phyloP scores from a whole-genome alignment of 2,888 invertebrate genomes.

The Andrena trimmerana region DNA sequence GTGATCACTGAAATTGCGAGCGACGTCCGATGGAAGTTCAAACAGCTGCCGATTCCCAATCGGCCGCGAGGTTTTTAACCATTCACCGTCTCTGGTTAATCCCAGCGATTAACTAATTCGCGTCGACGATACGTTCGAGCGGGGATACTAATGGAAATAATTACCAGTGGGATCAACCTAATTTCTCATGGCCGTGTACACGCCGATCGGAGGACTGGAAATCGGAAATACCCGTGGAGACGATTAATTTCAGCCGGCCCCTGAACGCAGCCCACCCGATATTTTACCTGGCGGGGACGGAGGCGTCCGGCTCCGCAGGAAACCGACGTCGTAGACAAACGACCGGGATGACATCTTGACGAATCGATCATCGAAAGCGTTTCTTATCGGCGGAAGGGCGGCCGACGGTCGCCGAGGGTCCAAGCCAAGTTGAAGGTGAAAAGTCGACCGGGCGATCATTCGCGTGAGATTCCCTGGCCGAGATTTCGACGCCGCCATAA shows the following conservation, averaged over 20 bases:
- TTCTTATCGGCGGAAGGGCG: slow-evolving; percentile 59
- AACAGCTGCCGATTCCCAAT: neutral
- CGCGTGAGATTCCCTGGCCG: slow-evolving; percentile 68
- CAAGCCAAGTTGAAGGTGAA: slow-evolving; percentile 65
- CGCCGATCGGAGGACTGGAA: slow-evolving; percentile 44
- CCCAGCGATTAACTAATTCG: slow-evolving; percentile 38
- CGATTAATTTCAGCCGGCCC: slow-evolving; percentile 63
- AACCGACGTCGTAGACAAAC: slow-evolving; percentile 48
- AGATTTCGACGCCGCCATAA: slow-evolving; percentile 50
- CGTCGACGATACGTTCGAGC: slow-evolving; percentile 4
- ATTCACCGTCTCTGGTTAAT: slow-evolving; percentile 31
- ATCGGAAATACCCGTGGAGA: slow-evolving; percentile 54
- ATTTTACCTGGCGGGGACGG: slow-evolving; percentile 49
- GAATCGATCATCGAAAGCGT: slow-evolving; percentile 70
- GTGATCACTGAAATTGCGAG: slow-evolving; percentile 2
- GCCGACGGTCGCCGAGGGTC: slow-evolving; percentile 12
- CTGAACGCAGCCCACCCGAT: slow-evolving; percentile 52
- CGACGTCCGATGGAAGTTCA: slow-evolving; percentile 12
- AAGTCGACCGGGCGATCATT: slow-evolving; percentile 66
- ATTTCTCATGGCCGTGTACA: slow-evolving; percentile 44
- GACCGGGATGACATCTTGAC: slow-evolving; percentile 57
- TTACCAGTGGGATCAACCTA: slow-evolving; percentile 51
- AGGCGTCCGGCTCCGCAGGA: slow-evolving; percentile 35
- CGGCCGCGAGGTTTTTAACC: slow-evolving; percentile 11
- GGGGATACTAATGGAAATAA: slow-evolving; percentile 54